Percentiles rank a stretch among this genome's conserved stretches.
phyloP scores from a whole-genome alignment of 1,140 invertebrate species.

The Diorhabda elongata region DNA sequence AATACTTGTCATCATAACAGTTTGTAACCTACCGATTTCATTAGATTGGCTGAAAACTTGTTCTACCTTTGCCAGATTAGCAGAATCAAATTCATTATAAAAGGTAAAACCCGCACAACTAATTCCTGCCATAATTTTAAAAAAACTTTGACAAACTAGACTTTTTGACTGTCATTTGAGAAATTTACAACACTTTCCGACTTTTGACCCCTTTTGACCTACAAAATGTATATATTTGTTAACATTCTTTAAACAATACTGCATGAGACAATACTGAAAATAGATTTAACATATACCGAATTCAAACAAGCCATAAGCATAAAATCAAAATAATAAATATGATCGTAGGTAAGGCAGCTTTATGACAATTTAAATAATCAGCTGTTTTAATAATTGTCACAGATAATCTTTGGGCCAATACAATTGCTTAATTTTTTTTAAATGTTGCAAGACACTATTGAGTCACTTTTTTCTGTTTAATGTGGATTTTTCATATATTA shows the following conservation, averaged over 20 bases:
- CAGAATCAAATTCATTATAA: constrained; percentile 81
- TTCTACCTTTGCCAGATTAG: constrained; percentile 77
- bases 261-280: no score
- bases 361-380: constrained; percentile 6
- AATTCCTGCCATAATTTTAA: constrained; percentile 46
- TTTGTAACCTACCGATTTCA: constrained; percentile 40
- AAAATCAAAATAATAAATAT: constrained; percentile 6
- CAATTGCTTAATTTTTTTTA: no score
- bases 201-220: neutral
- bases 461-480: neutral
- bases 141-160: constrained; percentile 6
- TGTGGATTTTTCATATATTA: neutral
- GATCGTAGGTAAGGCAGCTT: no score
- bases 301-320: neutral
- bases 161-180: neutral
- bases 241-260: no score
- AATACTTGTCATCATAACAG: no score
- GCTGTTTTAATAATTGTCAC: neutral
- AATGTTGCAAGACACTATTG: no score
- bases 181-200: neutral
- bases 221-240: neutral
- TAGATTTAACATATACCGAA: neutral
- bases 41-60: constrained; percentile 49
- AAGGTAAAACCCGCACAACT: constrained; percentile 65
- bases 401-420: no score